These are phyloP conservation scores for Apocheima hispidaria DNA, from an alignment of 2,888 invertebrate species.

Conservation along the genomic window DNA sequence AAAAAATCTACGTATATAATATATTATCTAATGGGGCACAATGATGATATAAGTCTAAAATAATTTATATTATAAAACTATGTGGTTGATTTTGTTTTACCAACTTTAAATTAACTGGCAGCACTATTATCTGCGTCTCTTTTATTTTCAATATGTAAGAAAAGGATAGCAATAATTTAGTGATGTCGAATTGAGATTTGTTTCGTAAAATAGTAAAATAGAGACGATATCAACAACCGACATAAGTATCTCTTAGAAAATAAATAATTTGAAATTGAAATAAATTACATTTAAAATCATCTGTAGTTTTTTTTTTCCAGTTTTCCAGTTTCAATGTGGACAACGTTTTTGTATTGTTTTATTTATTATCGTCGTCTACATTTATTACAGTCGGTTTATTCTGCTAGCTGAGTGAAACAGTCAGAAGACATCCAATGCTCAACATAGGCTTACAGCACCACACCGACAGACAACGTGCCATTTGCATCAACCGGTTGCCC, in stretches of 20 bases:
- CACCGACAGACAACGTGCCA: too few relatives aligned
- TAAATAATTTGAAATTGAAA: neutral
- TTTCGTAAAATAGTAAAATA: neutral
- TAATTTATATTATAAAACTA: constrained; percentile 6
- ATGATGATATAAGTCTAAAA: constrained; percentile 36
- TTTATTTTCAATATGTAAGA: neutral
- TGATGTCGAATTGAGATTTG: too few relatives aligned
- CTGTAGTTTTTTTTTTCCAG: too few relatives aligned
- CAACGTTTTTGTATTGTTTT: too few relatives aligned
- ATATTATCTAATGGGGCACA: constrained; percentile 52
- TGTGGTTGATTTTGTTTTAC: neutral
- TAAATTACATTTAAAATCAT: neutral
- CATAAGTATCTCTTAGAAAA: neutral
- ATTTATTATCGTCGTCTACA: too few relatives aligned
- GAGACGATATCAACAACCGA: neutral
- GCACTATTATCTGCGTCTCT: neutral
- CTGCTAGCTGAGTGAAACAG: too few relatives aligned
- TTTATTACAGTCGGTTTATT: too few relatives aligned
- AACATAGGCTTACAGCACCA: too few relatives aligned
- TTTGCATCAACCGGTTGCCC: too few relatives aligned
- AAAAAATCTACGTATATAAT: constrained; percentile 50
- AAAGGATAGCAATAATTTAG: neutral
- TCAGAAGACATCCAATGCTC: too few relatives aligned
- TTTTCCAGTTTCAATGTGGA: too few relatives aligned
- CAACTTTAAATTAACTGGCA: neutral